phyloP scores from a whole-genome alignment of 2,113 vertebrate species.

The Astatotilapia flaviijosephi region DNA sequence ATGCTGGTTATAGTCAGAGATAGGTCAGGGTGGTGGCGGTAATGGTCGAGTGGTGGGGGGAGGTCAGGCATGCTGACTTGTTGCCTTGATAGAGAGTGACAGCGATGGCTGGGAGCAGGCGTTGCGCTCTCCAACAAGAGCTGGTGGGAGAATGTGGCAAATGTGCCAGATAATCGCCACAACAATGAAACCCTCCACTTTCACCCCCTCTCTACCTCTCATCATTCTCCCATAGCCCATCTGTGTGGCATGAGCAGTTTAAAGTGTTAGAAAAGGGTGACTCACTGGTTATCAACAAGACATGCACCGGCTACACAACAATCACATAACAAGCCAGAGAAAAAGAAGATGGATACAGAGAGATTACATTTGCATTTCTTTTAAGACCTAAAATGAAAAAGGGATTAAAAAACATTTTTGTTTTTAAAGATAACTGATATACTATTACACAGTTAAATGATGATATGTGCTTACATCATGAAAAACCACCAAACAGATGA shows the following conservation, averaged over 20 bases:
- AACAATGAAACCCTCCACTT: background rate
- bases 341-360: background rate
- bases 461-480: background rate
- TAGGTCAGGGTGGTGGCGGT: background rate
- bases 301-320: background rate
- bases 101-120: conserved; percentile 21
- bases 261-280: conserved; percentile 20
- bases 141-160: conserved; percentile 30
- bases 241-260: conserved; percentile 39
- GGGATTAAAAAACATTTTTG: background rate
- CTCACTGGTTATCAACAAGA: conserved; percentile 36
- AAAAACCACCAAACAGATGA: background rate
- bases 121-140: background rate
- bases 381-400: background rate
- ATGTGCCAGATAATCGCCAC: conserved; percentile 42
- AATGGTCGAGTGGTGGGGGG: background rate
- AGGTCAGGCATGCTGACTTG: background rate
- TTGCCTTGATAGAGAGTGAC: conserved; percentile 33
- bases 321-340: background rate
- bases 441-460: background rate
- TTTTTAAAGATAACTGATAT: background rate
- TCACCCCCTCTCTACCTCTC: background rate
- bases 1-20: background rate
- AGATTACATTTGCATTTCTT: background rate
- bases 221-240: conserved; percentile 23